Evolutionary conservation across 2,888 invertebrate species (phyloP).

Genomic region (Noctua pronuba): DNA sequence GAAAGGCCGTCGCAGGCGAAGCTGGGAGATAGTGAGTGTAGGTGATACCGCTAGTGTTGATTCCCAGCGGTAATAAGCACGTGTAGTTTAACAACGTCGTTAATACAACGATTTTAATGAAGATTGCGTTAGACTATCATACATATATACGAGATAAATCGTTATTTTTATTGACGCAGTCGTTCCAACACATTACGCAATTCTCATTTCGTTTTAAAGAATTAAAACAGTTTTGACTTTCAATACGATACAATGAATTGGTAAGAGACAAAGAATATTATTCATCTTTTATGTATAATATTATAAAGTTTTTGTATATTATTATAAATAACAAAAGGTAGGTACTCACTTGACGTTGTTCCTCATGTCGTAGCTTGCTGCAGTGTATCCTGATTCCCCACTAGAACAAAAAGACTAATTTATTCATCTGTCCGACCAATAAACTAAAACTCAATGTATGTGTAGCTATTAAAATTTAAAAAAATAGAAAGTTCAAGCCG

Average conservation of each 20-base stretch:
- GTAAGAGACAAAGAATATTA: neutral
- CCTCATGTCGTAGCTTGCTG: constrained; percentile 86
- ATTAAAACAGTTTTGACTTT: constrained; percentile 31
- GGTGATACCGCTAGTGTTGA: constrained; percentile 31
- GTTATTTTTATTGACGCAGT: constrained; percentile 48
- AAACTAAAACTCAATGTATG: neutral
- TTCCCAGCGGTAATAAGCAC: constrained; percentile 41
- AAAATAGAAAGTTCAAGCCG: constrained; percentile 28
- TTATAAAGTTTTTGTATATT: too few relatives aligned
- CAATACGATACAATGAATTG: neutral
- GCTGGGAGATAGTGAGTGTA: constrained; percentile 12
- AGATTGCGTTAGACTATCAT: constrained; percentile 44
- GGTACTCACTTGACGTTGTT: constrained; percentile 86
- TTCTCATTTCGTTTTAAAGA: constrained; percentile 37
- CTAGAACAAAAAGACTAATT: constrained; percentile 76
- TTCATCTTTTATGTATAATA: neutral
- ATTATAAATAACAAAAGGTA: constrained; percentile 55
- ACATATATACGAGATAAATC: constrained; percentile 45
- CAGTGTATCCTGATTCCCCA: constrained; percentile 84
- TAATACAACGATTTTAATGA: constrained; percentile 60
- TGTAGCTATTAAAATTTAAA: neutral
- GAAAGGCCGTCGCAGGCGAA: constrained; percentile 9
- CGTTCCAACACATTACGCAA: constrained; percentile 50
- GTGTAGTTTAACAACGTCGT: constrained; percentile 55
- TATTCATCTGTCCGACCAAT: neutral